Conservation (phyloP, 2,797 vertebrate species). For the Anas georgica region DNA sequence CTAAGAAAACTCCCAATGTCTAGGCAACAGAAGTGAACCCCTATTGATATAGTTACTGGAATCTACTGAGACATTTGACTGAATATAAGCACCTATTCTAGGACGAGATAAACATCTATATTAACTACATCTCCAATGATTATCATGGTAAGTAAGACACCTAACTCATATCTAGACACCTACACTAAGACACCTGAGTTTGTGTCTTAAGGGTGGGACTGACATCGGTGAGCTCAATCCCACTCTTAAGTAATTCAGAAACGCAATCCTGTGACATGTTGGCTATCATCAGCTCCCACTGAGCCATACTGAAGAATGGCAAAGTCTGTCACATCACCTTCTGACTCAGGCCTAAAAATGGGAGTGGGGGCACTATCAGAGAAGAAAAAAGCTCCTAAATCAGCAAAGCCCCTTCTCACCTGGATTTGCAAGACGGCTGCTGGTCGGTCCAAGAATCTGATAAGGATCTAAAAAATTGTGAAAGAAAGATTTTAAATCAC, state of each 20-base stretch:
- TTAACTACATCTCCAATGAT: not conserved
- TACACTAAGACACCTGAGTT: not conserved
- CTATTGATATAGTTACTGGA: not conserved
- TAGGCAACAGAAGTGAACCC: not conserved
- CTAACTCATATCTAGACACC: not conserved
- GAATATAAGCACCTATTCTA: not conserved
- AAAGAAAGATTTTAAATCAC: constrained; percentile 1
- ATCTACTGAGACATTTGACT: not conserved
- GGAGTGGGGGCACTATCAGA: not conserved
- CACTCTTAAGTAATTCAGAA: not conserved
- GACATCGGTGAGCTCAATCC: not conserved
- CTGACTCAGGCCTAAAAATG: not conserved
- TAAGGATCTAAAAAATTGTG: constrained; percentile 82
- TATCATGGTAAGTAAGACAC: not conserved
- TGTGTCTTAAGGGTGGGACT: not conserved
- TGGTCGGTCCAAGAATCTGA: constrained; percentile 89
- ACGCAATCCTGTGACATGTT: not conserved
- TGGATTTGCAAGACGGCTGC: constrained; percentile 90
- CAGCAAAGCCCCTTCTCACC: constrained; percentile 76
- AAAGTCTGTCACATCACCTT: not conserved
- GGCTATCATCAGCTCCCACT: not conserved
- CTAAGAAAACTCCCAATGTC: not conserved
- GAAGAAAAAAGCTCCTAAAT: not conserved
- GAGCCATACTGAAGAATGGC: not conserved
- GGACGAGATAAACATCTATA: not conserved